Percentiles rank a stretch among this genome's conserved stretches.
These are phyloP conservation scores for Ditylenchus dipsaci DNA, from an alignment of 1,140 invertebrate species.

Conservation along the genomic window DNA sequence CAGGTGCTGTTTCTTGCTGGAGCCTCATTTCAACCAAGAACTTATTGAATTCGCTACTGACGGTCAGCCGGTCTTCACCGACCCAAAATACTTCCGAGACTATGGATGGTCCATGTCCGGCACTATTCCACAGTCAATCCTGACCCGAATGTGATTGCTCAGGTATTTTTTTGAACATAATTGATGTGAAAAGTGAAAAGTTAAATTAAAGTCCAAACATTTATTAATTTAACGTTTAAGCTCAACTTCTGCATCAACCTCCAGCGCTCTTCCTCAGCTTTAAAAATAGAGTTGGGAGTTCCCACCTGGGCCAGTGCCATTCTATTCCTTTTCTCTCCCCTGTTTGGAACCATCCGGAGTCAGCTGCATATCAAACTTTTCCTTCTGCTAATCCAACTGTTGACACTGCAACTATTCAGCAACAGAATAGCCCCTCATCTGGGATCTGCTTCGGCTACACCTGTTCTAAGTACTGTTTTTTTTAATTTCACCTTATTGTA, in stretches of 20 bases:
- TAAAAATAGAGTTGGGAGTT: constrained; percentile 45
- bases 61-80: constrained; percentile 54
- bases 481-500: constrained; percentile 4
- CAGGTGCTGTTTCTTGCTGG: constrained; percentile 49
- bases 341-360: constrained; percentile 45
- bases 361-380: constrained; percentile 53
- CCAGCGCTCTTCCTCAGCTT: constrained; percentile 45
- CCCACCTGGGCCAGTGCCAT: constrained; percentile 43
- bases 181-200: no score
- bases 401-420: constrained; percentile 52
- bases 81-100: constrained; percentile 57
- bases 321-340: constrained; percentile 53
- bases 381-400: constrained; percentile 46
- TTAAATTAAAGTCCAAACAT: no score
- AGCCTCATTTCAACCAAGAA: constrained; percentile 47
- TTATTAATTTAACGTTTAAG: constrained; percentile 12
- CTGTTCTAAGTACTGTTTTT: constrained; percentile 39
- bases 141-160: constrained; percentile 49
- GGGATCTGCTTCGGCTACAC: constrained; percentile 49
- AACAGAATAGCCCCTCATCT: constrained; percentile 54
- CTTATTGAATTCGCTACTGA: constrained; percentile 49
- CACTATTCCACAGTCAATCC: constrained; percentile 46
- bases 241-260: constrained; percentile 56
- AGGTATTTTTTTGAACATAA: constrained; percentile 31
- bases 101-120: constrained; percentile 55